Evolutionary conservation across 2,113 vertebrate species (phyloP), one percentile per base, ranked within the genome.

Genomic region (Cacatua alba): DNA sequence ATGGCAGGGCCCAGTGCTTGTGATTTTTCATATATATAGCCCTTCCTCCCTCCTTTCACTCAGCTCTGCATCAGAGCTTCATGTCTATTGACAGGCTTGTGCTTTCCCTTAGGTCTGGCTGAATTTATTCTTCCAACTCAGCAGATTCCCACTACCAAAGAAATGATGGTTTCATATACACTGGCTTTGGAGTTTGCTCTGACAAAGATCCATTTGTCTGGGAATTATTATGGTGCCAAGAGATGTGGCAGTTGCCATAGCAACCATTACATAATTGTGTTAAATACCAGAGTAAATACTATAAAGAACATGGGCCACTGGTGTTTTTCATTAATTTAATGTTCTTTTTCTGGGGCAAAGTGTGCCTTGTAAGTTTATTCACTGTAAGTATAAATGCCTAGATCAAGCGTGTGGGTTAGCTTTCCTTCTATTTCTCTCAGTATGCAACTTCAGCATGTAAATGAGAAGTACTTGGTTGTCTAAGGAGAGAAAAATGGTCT

Each of bases 401-500:
- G 95, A 71, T 91, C 90, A 97, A 81, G 92, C 20, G 20, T 82
- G 86, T 77, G 87, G 80, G 86, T 90, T 96, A 43, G 25, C 44
- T 95, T 91, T 80, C 67, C 90, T 91, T 69, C 93, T 55, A 49
- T 82, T 94, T 83, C 87, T 83, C 72, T 82, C 81, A 25, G 82
- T 33, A 67, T 2, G 28, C 57, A 96, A 57, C 91, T 92, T 75
- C 84, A 59, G 87, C 92, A 86, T 95, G 95, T 89, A 96, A 95
- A 97, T 95, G 94, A 97, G 91, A 92, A 94, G 74, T 39, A 82
- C 91, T 96, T 88, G 90, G 90, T 94, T 96, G 93, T 93, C 96
- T 97, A 94, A 95, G 92, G 95, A 67, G 90, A 96, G 74, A 82
- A 88, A 97, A 97, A 94, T 86, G 67, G 95, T 91, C 93, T 95